Evolutionary conservation across 64 coral and sea anemone genomes (phyloP).

Genomic region (Hydrozoanthus tunicans): DNA sequence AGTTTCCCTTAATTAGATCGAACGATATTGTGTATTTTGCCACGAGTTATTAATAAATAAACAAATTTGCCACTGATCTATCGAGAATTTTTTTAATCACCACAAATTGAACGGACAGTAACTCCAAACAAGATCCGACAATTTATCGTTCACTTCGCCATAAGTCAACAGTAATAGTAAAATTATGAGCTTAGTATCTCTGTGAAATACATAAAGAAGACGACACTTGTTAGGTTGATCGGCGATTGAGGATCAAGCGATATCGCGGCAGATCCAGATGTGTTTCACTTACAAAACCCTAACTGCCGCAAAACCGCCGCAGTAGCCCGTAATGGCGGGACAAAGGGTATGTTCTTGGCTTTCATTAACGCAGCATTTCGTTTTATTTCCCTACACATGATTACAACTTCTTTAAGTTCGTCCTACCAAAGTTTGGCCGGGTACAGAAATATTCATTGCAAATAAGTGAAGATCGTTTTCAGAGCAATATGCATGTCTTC

Average conservation of each 20-base stretch:
- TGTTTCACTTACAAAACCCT: background rate
- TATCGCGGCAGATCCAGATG: background rate
- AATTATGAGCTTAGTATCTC: background rate
- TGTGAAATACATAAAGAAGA: background rate
- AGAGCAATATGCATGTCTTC: background rate
- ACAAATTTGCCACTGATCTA: constrained; percentile 49
- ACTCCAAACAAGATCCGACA: constrained; percentile 6
- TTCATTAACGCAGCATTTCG: background rate
- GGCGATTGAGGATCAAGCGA: background rate
- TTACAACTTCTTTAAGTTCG: background rate
- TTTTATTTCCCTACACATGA: background rate
- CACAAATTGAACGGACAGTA: constrained; percentile 41
- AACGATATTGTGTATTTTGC: constrained; percentile 42
- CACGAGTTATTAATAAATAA: constrained; percentile 59
- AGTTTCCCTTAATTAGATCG: constrained; percentile 29
- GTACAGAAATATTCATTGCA: background rate
- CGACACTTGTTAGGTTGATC: background rate
- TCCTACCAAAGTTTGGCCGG: background rate
- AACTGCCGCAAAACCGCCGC: constrained; percentile 20
- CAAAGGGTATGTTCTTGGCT: constrained; percentile 15
- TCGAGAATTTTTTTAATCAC: constrained; percentile 55
- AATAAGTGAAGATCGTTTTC: constrained; percentile 1
- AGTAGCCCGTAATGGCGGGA: constrained; percentile 4
- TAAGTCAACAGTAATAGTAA: background rate
- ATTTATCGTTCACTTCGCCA: constrained; percentile 12